Evolutionary conservation across 2,888 invertebrate species (phyloP).

Genomic region (Autographa gamma): DNA sequence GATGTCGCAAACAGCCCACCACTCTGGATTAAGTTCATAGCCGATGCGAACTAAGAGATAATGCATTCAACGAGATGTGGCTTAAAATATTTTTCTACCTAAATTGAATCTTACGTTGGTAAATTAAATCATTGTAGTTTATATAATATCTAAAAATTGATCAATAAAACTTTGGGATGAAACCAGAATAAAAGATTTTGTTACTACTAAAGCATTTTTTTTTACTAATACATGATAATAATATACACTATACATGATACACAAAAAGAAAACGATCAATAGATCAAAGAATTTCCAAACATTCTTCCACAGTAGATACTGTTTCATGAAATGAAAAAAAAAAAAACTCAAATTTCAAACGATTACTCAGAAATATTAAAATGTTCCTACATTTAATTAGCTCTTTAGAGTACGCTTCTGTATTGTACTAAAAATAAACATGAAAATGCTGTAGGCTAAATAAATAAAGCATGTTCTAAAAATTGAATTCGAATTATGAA

Average conservation of each 20-base stretch:
- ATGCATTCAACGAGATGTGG: slow-evolving; percentile 28
- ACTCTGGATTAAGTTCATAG: slow-evolving; percentile 15
- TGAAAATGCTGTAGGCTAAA: neutral
- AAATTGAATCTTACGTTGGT: slow-evolving; percentile 40
- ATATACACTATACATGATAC: no score
- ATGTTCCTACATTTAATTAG: slow-evolving; percentile 5
- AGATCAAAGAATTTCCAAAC: neutral
- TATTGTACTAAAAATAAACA: neutral
- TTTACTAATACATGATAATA: no score
- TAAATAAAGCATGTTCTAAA: neutral
- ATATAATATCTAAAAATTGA: no score
- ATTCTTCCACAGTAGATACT: no score
- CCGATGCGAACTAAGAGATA: slow-evolving; percentile 19
- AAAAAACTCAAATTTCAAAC: neutral
- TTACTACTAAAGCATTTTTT: no score
- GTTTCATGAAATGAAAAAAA: neutral
- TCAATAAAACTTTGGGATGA: no score
- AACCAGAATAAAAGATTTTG: no score
- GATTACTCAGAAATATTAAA: neutral
- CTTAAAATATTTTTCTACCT: slow-evolving; percentile 35
- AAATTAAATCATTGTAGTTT: no score
- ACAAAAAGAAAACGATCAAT: neutral
- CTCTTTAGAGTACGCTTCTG: neutral
- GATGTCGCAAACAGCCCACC: slow-evolving; percentile 6
- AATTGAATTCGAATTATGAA: neutral